phyloP scores from a whole-genome alignment of 2,797 vertebrate genomes.

The Neomorphus geoffroyi region DNA sequence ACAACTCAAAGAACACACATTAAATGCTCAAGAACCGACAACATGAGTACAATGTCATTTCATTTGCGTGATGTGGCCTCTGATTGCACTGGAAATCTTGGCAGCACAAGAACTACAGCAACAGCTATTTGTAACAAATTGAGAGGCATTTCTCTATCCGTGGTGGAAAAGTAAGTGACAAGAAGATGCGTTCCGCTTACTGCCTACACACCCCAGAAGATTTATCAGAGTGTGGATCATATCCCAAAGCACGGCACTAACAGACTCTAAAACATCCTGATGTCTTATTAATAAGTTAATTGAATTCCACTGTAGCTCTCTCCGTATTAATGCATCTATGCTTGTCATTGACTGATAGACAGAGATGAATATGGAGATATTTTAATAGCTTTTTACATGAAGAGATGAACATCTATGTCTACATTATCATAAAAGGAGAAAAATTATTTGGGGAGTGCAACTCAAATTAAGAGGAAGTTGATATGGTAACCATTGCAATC shows the following conservation, averaged over 20 bases:
- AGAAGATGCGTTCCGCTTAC: neutral
- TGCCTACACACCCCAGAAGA: slow-evolving; percentile 16
- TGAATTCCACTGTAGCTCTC: slow-evolving; percentile 56
- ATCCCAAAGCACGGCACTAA: slow-evolving; percentile 37
- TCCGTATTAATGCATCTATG: slow-evolving; percentile 46
- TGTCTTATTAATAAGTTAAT: slow-evolving; percentile 74
- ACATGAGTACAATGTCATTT: neutral
- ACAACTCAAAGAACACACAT: neutral
- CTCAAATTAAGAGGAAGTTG: slow-evolving; percentile 39
- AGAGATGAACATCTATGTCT: slow-evolving; percentile 58
- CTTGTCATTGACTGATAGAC: slow-evolving; percentile 71
- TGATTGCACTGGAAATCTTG: neutral
- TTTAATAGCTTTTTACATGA: slow-evolving; percentile 65
- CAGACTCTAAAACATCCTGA: slow-evolving; percentile 60
- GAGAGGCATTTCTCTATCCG: neutral
- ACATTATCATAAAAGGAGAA: slow-evolving; percentile 54
- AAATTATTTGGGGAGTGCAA: slow-evolving; percentile 49
- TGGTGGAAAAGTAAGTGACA: slow-evolving; percentile 11
- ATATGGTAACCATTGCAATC: slow-evolving; percentile 34
- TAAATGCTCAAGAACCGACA: neutral
- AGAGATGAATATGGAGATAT: slow-evolving; percentile 63
- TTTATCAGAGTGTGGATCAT: slow-evolving; percentile 43
- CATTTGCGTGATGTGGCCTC: neutral
- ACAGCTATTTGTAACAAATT: neutral
- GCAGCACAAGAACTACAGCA: neutral